These are phyloP conservation scores for Danionella dracula DNA, from an alignment of 2,797 vertebrate genomes.

Conservation along the genomic window DNA sequence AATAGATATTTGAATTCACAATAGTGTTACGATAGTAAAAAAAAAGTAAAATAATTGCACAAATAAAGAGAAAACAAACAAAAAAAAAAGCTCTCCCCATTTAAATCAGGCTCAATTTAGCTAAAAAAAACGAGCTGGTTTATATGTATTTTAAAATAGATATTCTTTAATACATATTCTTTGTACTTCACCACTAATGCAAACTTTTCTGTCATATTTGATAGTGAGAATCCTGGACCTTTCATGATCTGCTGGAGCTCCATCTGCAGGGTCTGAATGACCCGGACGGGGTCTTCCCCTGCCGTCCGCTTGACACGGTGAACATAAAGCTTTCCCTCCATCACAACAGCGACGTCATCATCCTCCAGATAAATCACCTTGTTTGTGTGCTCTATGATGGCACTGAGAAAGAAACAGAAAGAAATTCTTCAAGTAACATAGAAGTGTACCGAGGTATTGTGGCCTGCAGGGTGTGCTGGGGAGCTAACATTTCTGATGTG, in stretches of 20 bases:
- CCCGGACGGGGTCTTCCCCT: slow-evolving; percentile 82
- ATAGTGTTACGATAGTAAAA: too few species aligned
- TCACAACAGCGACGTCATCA: slow-evolving; percentile 83
- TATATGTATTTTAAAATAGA: too few species aligned
- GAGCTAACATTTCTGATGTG: not conserved
- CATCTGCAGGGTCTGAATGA: slow-evolving; percentile 93
- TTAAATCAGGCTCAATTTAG: too few species aligned
- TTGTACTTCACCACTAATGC: too few species aligned
- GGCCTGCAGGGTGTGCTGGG: slow-evolving; percentile 33
- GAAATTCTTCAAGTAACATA: not conserved
- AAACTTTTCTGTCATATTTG: too few species aligned
- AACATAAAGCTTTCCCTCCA: slow-evolving; percentile 84
- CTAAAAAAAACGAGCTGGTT: too few species aligned
- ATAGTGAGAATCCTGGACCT: slow-evolving; percentile 59
- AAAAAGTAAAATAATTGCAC: too few species aligned
- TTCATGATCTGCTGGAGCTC: slow-evolving; percentile 98
- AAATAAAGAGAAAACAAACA: too few species aligned
- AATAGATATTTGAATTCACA: too few species aligned
- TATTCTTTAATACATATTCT: too few species aligned
- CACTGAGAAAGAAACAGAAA: slow-evolving; percentile 60
- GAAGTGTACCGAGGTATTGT: not conserved
- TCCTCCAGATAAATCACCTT: slow-evolving; percentile 93
- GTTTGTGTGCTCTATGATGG: slow-evolving; percentile 96
- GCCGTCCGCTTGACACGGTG: slow-evolving; percentile 80
- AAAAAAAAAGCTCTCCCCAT: too few species aligned